Evolutionary conservation across 1,140 invertebrate species (phyloP).

Genomic region (Phthorimaea operculella): DNA sequence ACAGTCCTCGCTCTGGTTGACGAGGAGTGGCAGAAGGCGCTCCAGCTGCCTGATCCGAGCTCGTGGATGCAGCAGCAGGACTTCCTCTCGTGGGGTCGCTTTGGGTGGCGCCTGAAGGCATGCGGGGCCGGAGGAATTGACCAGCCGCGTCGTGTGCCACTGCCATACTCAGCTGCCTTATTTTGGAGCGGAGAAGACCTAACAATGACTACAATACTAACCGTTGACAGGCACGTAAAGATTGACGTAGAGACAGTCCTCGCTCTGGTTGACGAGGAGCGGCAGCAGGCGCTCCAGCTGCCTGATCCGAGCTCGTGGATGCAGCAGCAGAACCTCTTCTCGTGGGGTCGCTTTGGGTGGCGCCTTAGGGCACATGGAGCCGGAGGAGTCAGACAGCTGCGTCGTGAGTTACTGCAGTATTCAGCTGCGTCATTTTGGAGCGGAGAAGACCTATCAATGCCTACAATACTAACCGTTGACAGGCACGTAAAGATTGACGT

Average conservation of each 20-base stretch:
- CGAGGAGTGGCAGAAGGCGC: constrained; percentile 81
- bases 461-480: constrained; percentile 57
- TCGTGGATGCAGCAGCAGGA: constrained; percentile 79
- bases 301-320: constrained; percentile 82
- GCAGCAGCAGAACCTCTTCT: constrained; percentile 78
- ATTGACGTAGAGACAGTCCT: constrained; percentile 98
- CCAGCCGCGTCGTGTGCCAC: constrained; percentile 84
- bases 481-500: constrained; percentile 95
- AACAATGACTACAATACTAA: too few species aligned
- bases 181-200: too few species aligned
- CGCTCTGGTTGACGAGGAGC: constrained; percentile 88
- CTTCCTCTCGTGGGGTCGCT: constrained; percentile 75
- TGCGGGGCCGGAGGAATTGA: constrained; percentile 87
- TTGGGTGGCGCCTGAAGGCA: constrained; percentile 87
- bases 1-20: constrained; percentile 96
- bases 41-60: constrained; percentile 84
- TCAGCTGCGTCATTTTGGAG: too few species aligned
- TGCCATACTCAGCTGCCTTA: too few species aligned
- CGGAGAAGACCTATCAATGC: too few species aligned
- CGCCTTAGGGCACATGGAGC: constrained; percentile 92
- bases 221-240: constrained; percentile 85
- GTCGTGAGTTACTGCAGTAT: constrained; percentile 86
- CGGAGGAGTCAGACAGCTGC: constrained; percentile 81
- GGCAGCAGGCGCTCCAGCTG: constrained; percentile 85
- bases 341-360: constrained; percentile 73